Conservation (phyloP, 2,797 vertebrate species). For the Sternotherus odoratus region DNA sequence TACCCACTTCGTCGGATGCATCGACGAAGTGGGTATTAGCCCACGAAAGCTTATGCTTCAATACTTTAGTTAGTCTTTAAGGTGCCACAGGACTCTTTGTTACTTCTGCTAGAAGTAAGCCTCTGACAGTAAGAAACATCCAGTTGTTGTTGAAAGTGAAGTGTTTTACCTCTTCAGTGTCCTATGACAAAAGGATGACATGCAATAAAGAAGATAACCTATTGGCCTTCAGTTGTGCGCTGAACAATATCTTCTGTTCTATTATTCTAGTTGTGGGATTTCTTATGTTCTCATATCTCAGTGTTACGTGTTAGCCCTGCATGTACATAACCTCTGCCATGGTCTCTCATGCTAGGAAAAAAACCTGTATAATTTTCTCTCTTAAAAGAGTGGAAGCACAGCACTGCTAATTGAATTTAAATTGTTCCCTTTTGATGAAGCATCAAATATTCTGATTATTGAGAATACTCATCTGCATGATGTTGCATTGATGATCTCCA, state of each 20-base stretch:
- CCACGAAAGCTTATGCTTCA: too few species aligned
- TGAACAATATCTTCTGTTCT: neutral
- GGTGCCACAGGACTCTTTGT: too few species aligned
- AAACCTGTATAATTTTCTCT: neutral
- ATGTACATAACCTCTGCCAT: neutral
- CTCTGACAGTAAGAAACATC: neutral
- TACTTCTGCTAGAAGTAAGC: neutral
- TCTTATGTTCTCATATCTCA: neutral
- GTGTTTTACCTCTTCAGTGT: neutral
- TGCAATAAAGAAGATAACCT: neutral
- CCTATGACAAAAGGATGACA: neutral
- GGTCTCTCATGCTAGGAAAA: neutral
- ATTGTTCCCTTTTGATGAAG: neutral
- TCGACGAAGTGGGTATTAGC: too few species aligned
- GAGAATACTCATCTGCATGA: neutral
- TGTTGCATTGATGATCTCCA: slow-evolving; percentile 3
- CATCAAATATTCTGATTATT: neutral
- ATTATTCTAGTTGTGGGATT: neutral
- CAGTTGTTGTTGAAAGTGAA: neutral
- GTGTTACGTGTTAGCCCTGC: neutral
- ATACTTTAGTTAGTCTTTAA: too few species aligned
- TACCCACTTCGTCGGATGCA: too few species aligned
- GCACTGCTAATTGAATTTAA: neutral
- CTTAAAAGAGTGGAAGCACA: neutral
- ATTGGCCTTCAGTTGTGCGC: neutral